Evolutionary conservation across 2,888 invertebrate genomes (phyloP), one percentile per base, ranked within the genome.

Genomic region (Megaustenia siamemsis): DNA sequence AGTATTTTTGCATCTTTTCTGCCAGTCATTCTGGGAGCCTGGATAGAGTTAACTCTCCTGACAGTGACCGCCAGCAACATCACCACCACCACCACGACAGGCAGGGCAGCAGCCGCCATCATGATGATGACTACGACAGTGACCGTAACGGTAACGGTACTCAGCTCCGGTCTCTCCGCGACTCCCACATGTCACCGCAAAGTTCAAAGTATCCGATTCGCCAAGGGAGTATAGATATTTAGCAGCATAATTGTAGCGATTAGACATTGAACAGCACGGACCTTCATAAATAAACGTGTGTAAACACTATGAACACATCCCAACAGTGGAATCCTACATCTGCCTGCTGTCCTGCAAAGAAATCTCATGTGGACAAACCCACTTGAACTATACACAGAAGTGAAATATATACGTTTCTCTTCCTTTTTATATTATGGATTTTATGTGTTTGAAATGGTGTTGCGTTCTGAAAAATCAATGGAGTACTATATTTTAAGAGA

Each of bases 151-250:
- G 73, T 49, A 32, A 66, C 32, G 56, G n/a, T n/a, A n/a, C 24
- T 43, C 71, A 73, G 15, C 86, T 86, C 63, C 83, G 82, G 35
- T 85, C 87, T 3, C 85, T 82, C 75, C 84, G 81, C 21, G 83
- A 88, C 71, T 28, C 49, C 45, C 82, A 86, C 43, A 63, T 43
- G 24, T 75, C 79, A 28, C 80, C 79, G 6, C 53, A 66, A 63
- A 68, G 83, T 35, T 82, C 82, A 18, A 77, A 82, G 71, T 85
- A 77, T 24, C 77, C 82, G 10, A 78, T 85, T 5, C 68, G 81
- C 84, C 91, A 92, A 87, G 91, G 90, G 81, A 92, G 91, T 89
- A 92, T 92, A 88, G 92, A 92, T 85, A 91, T 92, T 86, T 92
- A 91, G 88, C 81, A 84, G 81, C 24, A 43, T 32, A 10, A 12